phyloP scores from a whole-genome alignment of 2,113 vertebrate species.

The Hepsetus odoe region DNA sequence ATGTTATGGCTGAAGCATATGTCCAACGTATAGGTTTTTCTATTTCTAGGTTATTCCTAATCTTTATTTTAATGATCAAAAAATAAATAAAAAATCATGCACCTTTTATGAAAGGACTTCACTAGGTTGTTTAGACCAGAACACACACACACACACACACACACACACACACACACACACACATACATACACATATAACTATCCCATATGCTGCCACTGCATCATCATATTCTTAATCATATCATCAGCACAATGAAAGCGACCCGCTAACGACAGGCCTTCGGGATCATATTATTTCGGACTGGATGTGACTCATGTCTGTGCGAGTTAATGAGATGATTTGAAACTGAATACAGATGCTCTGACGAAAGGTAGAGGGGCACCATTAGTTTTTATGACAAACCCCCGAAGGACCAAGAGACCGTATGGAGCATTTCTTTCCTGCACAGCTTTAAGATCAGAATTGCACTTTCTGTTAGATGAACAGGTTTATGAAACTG shows the following conservation, averaged over 20 bases:
- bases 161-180: neutral
- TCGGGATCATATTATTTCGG: conserved; percentile 45
- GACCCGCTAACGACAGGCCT: conserved; percentile 29
- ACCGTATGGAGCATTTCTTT: conserved; percentile 29
- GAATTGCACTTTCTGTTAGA: conserved; percentile 7
- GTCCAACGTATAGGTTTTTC: too few relatives aligned
- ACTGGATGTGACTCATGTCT: conserved; percentile 37
- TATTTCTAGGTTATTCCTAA: too few relatives aligned
- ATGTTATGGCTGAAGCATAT: too few relatives aligned
- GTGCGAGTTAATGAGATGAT: conserved; percentile 42
- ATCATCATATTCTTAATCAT: conserved; percentile 46
- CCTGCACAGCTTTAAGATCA: conserved; percentile 34
- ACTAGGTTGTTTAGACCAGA: neutral
- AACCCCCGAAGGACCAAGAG: conserved; percentile 35
- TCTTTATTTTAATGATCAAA: too few relatives aligned
- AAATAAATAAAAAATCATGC: too few relatives aligned
- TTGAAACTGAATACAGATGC: conserved; percentile 50
- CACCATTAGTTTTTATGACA: conserved; percentile 51
- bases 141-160: neutral
- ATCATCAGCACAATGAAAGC: conserved; percentile 33
- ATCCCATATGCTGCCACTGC: conserved; percentile 25
- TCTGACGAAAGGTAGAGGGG: conserved; percentile 36
- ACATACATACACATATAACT: neutral
- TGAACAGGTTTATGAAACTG: neutral
- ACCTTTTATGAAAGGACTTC: too few relatives aligned